Evolutionary conservation across 2,888 invertebrate genomes (phyloP), one percentile per base, ranked within the genome.

Genomic region (Arge pagana): DNA sequence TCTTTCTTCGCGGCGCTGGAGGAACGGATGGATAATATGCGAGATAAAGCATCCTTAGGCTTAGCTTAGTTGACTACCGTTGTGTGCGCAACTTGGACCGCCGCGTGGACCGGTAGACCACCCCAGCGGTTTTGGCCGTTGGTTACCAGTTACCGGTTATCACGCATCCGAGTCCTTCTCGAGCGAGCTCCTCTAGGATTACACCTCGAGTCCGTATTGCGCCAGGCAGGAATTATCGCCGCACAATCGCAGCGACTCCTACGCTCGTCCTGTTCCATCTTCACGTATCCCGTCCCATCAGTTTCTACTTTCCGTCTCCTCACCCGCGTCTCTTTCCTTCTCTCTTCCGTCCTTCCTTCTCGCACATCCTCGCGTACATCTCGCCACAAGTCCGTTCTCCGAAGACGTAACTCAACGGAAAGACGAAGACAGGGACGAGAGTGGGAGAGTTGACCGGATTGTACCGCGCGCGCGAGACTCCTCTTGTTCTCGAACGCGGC

Each of bases 31-130:
- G 63, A 63, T 63, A 59, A 63, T 57, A 59, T 55, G 67, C 66
- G 63, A 68, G 71, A 70, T 72, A 72, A 71, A 66, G 62, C 64
- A 63, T 70, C 65, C 71, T 74, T 73, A 73, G 68, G 71, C 69
- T 72, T 67, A 69, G 72, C 70, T 70, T 65, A 68, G 70, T 52
- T 52, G 52, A 73, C 75, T 76, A 76, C 75, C 66, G 75, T 73
- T 69, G 68, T 72, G 71, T 70, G 71, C 64, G 59, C 64, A 57
- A 56, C 60, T 59, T 56, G 65, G 72, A 73, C 74, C 74, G 74
- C 74, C 72, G 18, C 13, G 42, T 42, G 28, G 42, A 30, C 30
- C 18, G 10, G 31, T 33, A 35, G 72, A 73, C 74, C 74, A 74
- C 74, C 72, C 70, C 61, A 68, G 67, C 64, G 50, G 31, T n/a